A percentile compares a stretch with the other conserved stretches of the same genome.
Conservation (phyloP, 2,113 vertebrate genomes). For the Planiliza haematocheilus region DNA sequence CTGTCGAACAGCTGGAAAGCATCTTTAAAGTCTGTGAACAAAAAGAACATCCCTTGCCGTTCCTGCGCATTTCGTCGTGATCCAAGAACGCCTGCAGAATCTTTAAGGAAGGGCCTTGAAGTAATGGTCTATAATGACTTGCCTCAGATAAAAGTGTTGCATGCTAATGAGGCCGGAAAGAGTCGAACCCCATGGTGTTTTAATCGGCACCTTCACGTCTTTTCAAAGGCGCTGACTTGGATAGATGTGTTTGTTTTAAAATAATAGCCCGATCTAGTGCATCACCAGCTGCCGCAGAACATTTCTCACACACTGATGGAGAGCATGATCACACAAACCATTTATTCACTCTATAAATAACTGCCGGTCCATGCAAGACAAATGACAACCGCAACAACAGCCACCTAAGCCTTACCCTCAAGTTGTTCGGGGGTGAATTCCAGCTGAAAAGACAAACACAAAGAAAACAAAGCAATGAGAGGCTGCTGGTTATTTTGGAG, state of each 20-base stretch:
- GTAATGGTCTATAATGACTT: not conserved
- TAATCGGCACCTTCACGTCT: not conserved
- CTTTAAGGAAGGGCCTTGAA: not conserved
- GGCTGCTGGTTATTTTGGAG: slow-evolving; percentile 5
- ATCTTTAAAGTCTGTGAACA: slow-evolving; percentile 83
- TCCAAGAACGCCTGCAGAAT: not conserved
- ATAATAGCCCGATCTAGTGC: slow-evolving; percentile 7
- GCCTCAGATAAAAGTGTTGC: not conserved
- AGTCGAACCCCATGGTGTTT: slow-evolving; percentile 4
- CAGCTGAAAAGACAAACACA: slow-evolving; percentile 80
- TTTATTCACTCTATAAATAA: slow-evolving; percentile 60
- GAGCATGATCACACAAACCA: slow-evolving; percentile 24
- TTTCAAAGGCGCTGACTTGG: slow-evolving; percentile 2
- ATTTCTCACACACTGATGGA: slow-evolving; percentile 45
- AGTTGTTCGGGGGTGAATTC: slow-evolving; percentile 90
- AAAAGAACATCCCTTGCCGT: slow-evolving; percentile 12
- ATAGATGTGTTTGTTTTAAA: slow-evolving; percentile 26
- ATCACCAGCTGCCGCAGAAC: slow-evolving; percentile 49
- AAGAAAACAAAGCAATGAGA: slow-evolving; percentile 34
- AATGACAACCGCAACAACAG: slow-evolving; percentile 34
- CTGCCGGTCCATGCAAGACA: slow-evolving; percentile 14
- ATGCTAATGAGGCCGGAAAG: not conserved
- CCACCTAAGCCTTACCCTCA: slow-evolving; percentile 83
- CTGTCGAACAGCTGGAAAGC: slow-evolving; percentile 86
- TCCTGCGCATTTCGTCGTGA: not conserved